These are phyloP conservation scores for Trichomalopsis sarcophagae DNA, from an alignment of 1,140 invertebrate species.

Conservation along the genomic window DNA sequence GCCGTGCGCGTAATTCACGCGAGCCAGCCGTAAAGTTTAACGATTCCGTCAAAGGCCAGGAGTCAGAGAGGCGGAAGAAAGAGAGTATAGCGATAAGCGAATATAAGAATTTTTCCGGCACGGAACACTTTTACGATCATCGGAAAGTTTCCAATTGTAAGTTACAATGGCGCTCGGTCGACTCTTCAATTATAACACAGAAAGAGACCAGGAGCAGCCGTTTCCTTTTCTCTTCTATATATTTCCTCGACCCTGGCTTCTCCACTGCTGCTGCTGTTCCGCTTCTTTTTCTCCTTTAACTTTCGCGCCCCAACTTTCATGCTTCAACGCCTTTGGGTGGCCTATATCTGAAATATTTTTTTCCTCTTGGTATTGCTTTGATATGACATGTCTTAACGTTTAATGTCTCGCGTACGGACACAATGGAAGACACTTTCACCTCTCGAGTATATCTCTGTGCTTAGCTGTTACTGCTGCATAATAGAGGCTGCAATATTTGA, in stretches of 20 bases:
- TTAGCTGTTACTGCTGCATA: too few species aligned
- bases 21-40: conserved; percentile 43
- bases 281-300: background rate
- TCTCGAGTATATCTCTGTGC: too few species aligned
- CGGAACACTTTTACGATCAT: conserved; percentile 42
- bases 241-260: background rate
- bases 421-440: too few species aligned
- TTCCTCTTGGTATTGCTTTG: background rate
- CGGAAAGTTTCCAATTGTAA: conserved; percentile 36
- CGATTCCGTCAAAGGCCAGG: conserved; percentile 22
- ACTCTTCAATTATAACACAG: conserved; percentile 32
- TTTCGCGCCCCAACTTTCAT: background rate
- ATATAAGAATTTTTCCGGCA: conserved; percentile 12
- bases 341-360: background rate
- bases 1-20: conserved; percentile 20
- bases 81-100: conserved; percentile 23
- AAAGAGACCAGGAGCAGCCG: background rate
- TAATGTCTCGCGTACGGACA: too few species aligned
- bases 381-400: too few species aligned
- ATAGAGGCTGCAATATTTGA: too few species aligned
- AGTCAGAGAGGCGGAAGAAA: background rate
- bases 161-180: background rate
- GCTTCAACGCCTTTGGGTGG: background rate
- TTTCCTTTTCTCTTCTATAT: background rate
- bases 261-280: background rate